A percentile compares a stretch with the other conserved stretches of the same genome.
phyloP scores from a whole-genome alignment of 2,797 vertebrate species.

The Somateria mollissima region DNA sequence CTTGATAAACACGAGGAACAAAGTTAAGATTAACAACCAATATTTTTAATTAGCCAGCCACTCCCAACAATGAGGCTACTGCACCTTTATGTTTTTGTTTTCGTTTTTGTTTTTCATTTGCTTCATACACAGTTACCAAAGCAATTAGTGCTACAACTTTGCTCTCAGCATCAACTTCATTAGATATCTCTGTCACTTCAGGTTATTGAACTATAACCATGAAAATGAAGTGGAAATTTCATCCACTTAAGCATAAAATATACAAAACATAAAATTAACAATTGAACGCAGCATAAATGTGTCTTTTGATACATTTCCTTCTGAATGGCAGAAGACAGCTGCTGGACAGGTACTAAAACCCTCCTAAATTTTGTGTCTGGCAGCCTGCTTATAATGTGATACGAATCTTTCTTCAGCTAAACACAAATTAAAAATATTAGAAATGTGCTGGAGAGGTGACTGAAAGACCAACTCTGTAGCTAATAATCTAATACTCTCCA shows the following conservation, averaged over 20 bases:
- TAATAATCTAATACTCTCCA: neutral
- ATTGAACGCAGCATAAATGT: neutral
- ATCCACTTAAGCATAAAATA: neutral
- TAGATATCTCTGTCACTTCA: neutral
- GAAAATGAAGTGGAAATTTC: neutral
- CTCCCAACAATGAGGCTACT: neutral
- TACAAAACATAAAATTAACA: neutral
- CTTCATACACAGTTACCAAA: neutral
- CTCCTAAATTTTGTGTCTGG: neutral
- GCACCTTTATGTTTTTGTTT: neutral
- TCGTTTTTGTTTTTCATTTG: neutral
- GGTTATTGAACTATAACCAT: neutral
- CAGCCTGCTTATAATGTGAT: neutral
- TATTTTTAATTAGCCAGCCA: neutral
- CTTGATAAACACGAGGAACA: neutral
- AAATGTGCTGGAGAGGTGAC: neutral
- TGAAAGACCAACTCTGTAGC: accelerated
- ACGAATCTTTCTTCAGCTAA: neutral
- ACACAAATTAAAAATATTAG: neutral
- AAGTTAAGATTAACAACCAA: neutral
- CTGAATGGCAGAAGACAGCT: neutral
- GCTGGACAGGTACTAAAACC: neutral
- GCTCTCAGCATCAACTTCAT: neutral
- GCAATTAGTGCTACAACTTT: neutral
- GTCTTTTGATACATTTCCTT: neutral